A percentile compares a stretch with the other conserved stretches of the same genome.
Conservation (phyloP, 1,140 invertebrate genomes). For the Amyelois transitella region DNA sequence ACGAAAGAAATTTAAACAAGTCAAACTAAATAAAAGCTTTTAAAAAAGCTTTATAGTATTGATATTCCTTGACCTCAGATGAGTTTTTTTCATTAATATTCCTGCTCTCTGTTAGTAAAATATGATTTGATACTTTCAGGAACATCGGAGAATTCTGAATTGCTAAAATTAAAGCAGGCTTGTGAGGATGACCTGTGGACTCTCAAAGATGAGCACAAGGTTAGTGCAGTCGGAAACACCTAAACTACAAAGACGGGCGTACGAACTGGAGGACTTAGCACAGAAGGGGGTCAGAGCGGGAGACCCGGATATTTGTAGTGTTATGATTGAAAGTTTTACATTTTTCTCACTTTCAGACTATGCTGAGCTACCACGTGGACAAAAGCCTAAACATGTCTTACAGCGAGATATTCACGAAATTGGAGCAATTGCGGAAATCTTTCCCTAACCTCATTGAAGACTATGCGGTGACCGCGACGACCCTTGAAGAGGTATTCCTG, state of each 20-base stretch:
- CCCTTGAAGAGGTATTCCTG: slow-evolving; percentile 92
- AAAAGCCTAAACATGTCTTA: slow-evolving; percentile 37
- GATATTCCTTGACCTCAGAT: no score
- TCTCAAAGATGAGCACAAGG: slow-evolving; percentile 55
- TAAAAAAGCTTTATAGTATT: no score
- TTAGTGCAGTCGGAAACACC: slow-evolving; percentile 7
- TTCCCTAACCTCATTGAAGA: slow-evolving; percentile 88
- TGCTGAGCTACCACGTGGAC: slow-evolving; percentile 63
- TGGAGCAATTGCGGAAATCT: slow-evolving; percentile 81
- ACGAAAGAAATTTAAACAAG: no score
- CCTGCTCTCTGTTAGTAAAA: no score
- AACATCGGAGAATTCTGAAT: slow-evolving; percentile 11
- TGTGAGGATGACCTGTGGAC: slow-evolving; percentile 24
- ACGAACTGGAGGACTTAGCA: no score
- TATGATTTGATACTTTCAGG: no score
- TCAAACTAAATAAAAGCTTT: no score
- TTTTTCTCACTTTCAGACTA: slow-evolving; percentile 34
- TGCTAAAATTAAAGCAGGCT: slow-evolving; percentile 31
- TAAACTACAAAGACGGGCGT: no score
- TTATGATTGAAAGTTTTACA: no score
- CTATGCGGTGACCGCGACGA: slow-evolving; percentile 86
- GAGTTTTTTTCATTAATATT: no score
- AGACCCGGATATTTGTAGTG: no score
- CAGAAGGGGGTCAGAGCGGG: no score
- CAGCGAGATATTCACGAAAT: slow-evolving; percentile 74